phyloP scores from a whole-genome alignment of 2,888 invertebrate genomes.

The Matsumyia berberina region DNA sequence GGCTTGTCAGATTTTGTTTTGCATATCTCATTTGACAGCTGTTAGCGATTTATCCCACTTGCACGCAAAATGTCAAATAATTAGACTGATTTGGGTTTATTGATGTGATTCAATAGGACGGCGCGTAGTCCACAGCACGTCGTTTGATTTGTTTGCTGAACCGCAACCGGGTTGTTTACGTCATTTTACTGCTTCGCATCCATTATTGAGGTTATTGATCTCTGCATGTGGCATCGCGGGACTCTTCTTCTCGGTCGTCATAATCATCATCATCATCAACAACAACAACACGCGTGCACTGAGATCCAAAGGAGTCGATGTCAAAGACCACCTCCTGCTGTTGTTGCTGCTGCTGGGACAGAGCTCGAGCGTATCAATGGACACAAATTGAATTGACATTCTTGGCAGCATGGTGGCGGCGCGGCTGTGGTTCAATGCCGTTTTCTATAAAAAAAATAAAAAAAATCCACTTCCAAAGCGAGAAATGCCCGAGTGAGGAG shows the following conservation, averaged over 20 bases:
- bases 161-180: neutral
- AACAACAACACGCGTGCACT: neutral
- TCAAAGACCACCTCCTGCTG: conserved; percentile 31
- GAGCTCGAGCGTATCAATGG: conserved; percentile 24
- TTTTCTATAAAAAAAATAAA: conserved; percentile 26
- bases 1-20: conserved; percentile 28
- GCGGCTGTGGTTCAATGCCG: conserved; percentile 18
- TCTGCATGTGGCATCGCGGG: conserved; percentile 1
- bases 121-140: conserved; percentile 1
- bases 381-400: conserved; percentile 65
- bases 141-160: conserved; percentile 25
- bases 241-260: neutral
- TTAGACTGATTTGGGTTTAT: conserved; percentile 33
- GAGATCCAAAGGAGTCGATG: neutral
- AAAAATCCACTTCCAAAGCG: conserved; percentile 35
- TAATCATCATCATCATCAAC: neutral
- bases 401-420: conserved; percentile 13
- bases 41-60: conserved; percentile 32
- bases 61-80: conserved; percentile 25
- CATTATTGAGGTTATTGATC: conserved; percentile 30
- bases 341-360: conserved; percentile 8
- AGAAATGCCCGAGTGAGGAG: conserved; percentile 54
- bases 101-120: conserved; percentile 21
- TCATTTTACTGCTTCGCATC: conserved; percentile 1
- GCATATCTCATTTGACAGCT: conserved; percentile 54